Base-by-base conservation (phyloP, 2,113 vertebrate species). In the Semnornis frantzii region DNA sequence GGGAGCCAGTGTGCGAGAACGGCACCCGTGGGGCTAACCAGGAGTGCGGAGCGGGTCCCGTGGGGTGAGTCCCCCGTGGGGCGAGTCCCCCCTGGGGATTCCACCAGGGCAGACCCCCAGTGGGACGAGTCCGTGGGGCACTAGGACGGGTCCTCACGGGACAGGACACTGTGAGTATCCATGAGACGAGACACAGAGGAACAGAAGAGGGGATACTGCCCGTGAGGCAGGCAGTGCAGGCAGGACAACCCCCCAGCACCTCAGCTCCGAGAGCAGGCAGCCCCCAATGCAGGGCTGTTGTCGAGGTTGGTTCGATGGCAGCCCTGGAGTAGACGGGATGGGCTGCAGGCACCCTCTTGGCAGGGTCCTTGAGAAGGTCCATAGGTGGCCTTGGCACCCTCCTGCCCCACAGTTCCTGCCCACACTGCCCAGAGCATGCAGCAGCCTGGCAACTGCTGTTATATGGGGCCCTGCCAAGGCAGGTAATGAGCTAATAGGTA, bases 401-500 rank as follows among this genome's bases (percentile, higher is more conserved):
- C n/a, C 28, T 42, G 33, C 12, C 80, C 39, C 78, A 33, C 8
- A 2, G 46, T 27, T 68, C 62, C 70, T 23, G 12, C 62, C 63
- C 1, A 1, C 27, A 6, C 21, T 5, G 12, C 37, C 7, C 0
- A 9, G 33, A 27, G 15, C 64, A 70, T 11, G 2, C 58, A 44
- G 79, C 6, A 1, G 39, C 34, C 48, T 54, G 82, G 57, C 57
- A 89, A 66, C 52, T 27, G 5, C 27, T 37, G 85, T 23, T 16
- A 44, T 57, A 5, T 66, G 62, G 62, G 62, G 19, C 27, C n/a
- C 54, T 82, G 86, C 80, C 92, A 93, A 83, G 27, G 59, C 11
- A 85, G 80, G 50, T 89, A 92, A 96, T 95, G 58, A 89, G 37
- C 80, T 94, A 77, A 94, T 91, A 52, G 44, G 8, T 95, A 83